Percentiles rank a stretch among this genome's conserved stretches.
phyloP scores from a whole-genome alignment of 2,113 vertebrate genomes.

The Brachypodius melanocephalos region DNA sequence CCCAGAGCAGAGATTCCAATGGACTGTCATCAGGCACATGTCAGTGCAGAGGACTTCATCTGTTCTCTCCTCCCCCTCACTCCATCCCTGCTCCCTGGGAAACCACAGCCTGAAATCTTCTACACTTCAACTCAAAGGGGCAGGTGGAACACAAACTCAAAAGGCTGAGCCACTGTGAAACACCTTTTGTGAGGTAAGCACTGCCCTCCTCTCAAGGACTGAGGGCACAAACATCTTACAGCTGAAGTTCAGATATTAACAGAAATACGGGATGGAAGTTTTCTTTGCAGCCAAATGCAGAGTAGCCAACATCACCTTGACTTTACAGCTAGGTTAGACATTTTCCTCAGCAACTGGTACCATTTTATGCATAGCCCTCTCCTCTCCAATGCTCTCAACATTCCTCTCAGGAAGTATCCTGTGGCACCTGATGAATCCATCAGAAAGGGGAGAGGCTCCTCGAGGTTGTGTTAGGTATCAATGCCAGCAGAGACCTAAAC shows the following conservation, averaged over 20 bases:
- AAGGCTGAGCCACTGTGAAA: not conserved
- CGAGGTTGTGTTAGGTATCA: fast-evolving
- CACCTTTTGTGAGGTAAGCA: not conserved
- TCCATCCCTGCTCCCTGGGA: not conserved
- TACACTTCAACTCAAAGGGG: not conserved
- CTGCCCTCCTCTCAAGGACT: not conserved
- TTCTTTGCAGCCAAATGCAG: not conserved
- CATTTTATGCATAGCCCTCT: not conserved
- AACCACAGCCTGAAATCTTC: not conserved
- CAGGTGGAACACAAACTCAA: not conserved
- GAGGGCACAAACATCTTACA: not conserved
- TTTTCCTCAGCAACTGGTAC: not conserved
- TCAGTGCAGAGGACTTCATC: not conserved
- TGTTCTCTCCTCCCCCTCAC: not conserved
- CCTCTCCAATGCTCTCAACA: not conserved
- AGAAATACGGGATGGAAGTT: not conserved
- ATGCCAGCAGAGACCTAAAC: not conserved
- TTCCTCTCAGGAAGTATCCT: not conserved
- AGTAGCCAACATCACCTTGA: not conserved
- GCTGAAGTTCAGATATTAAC: not conserved
- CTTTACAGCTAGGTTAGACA: not conserved
- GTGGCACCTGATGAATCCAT: not conserved
- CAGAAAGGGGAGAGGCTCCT: not conserved
- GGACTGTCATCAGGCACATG: not conserved
- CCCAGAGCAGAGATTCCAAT: not conserved